Conservation (phyloP, 2,113 vertebrate genomes). For the Pao palembangensis region DNA sequence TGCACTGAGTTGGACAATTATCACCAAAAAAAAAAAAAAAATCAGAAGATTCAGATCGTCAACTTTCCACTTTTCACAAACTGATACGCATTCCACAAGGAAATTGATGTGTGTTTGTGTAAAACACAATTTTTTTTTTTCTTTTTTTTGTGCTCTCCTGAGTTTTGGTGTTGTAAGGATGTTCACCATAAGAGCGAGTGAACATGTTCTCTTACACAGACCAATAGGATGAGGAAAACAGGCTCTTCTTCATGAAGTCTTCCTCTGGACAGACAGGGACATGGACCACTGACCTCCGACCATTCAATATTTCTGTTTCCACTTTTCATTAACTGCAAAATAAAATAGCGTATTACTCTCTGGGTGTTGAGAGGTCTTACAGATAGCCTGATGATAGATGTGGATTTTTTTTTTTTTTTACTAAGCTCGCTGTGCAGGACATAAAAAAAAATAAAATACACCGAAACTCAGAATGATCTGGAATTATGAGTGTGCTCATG, state of each 20-base stretch:
- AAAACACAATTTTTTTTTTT: too few relatives aligned
- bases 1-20: conserved; percentile 42
- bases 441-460: too few relatives aligned
- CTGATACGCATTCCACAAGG: conserved; percentile 34
- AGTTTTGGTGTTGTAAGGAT: conserved; percentile 53
- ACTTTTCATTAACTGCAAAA: conserved; percentile 46
- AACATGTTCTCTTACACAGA: conserved; percentile 54
- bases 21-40: conserved; percentile 4
- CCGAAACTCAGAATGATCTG: too few relatives aligned
- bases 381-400: too few relatives aligned
- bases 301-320: conserved; percentile 55
- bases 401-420: too few relatives aligned
- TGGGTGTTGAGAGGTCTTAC: conserved; percentile 19
- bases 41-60: conserved; percentile 12
- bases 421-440: too few relatives aligned
- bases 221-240: conserved; percentile 64
- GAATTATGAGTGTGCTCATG: too few relatives aligned
- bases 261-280: conserved; percentile 36
- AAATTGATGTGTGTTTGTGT: conserved; percentile 12
- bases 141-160: conserved; percentile 13
- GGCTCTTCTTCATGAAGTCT: conserved; percentile 33
- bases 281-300: conserved; percentile 36
- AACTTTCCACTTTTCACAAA: conserved; percentile 43
- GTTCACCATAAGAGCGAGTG: conserved; percentile 51
- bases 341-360: conserved; percentile 18